Conservation (phyloP, 1,140 invertebrate genomes). For the Oedothorax gibbosus region DNA sequence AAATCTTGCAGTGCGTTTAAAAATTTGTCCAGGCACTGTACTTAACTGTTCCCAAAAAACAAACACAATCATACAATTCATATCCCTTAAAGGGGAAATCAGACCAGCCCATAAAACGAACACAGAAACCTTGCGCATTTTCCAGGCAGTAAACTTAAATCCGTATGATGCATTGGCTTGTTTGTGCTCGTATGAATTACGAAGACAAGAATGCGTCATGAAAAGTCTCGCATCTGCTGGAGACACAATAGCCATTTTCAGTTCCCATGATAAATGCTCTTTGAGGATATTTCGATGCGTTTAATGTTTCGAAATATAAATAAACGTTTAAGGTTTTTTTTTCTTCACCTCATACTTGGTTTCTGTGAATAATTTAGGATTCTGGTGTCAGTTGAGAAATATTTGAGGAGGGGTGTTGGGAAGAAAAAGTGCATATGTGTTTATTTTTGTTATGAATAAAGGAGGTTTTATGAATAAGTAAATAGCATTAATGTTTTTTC, state of each 20-base stretch:
- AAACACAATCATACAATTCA: too few species aligned
- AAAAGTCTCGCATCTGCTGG: neutral
- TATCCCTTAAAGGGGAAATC: constrained; percentile 21
- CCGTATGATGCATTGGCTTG: constrained; percentile 16
- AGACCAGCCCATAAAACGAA: constrained; percentile 37
- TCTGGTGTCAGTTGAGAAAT: too few species aligned
- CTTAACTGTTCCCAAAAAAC: too few species aligned
- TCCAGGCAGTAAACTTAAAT: constrained; percentile 39
- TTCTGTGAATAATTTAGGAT: too few species aligned
- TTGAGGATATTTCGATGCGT: constrained; percentile 8
- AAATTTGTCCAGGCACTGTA: too few species aligned
- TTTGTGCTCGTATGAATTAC: constrained; percentile 2
- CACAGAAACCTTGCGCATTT: constrained; percentile 4
- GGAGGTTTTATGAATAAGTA: too few species aligned
- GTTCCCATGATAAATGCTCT: constrained; percentile 23
- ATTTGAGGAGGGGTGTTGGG: too few species aligned
- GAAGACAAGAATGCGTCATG: neutral
- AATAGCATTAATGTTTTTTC: too few species aligned
- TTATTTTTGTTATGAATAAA: too few species aligned
- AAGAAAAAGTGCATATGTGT: too few species aligned
- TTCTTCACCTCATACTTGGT: neutral
- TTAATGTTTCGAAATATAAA: neutral
- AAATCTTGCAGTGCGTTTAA: too few species aligned
- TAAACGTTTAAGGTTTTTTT: neutral
- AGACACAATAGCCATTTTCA: constrained; percentile 25